Percentiles rank a stretch among this genome's conserved stretches.
These are phyloP conservation scores for Tetragnatha montana DNA, from an alignment of 2,888 invertebrate genomes.

Conservation along the genomic window DNA sequence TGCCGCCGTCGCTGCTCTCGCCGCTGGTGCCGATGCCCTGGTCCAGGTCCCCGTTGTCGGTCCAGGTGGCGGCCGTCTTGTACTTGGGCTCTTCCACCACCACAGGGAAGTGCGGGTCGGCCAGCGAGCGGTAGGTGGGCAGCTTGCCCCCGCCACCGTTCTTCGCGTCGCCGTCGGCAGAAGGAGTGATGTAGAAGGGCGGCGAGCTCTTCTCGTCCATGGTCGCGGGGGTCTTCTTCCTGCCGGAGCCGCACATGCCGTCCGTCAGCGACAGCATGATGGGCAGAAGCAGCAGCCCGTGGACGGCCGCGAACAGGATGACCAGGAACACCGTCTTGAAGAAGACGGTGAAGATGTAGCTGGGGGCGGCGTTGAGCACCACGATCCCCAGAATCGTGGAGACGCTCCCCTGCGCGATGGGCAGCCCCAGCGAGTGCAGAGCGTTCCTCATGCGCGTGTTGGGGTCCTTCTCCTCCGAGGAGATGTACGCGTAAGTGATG, in stretches of 20 bases:
- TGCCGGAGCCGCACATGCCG: constrained; percentile 51
- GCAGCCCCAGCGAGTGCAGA: constrained; percentile 90
- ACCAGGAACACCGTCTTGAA: constrained; percentile 98
- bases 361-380: constrained; percentile 90
- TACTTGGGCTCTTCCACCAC: constrained; percentile 61
- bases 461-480: constrained; percentile 86
- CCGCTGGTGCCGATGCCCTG: constrained; percentile 69
- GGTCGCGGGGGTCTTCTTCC: constrained; percentile 8
- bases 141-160: constrained; percentile 45
- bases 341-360: constrained; percentile 95
- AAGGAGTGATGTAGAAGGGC: constrained; percentile 59
- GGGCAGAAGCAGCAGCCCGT: constrained; percentile 93
- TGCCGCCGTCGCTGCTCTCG: constrained; percentile 70
- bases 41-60: constrained; percentile 61
- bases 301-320: constrained; percentile 94
- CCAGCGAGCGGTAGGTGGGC: constrained; percentile 42
- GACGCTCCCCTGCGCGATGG: constrained; percentile 92
- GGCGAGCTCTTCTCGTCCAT: constrained; percentile 46
- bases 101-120: constrained; percentile 48
- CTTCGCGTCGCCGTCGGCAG: constrained; percentile 17
- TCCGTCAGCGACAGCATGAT: constrained; percentile 75
- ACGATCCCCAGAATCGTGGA: constrained; percentile 93
- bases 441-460: constrained; percentile 89
- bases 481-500: constrained; percentile 96
- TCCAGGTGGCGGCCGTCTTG: constrained; percentile 65